Evolutionary conservation across 2,797 vertebrate species (phyloP).

Genomic region (Smutsia temminckii): DNA sequence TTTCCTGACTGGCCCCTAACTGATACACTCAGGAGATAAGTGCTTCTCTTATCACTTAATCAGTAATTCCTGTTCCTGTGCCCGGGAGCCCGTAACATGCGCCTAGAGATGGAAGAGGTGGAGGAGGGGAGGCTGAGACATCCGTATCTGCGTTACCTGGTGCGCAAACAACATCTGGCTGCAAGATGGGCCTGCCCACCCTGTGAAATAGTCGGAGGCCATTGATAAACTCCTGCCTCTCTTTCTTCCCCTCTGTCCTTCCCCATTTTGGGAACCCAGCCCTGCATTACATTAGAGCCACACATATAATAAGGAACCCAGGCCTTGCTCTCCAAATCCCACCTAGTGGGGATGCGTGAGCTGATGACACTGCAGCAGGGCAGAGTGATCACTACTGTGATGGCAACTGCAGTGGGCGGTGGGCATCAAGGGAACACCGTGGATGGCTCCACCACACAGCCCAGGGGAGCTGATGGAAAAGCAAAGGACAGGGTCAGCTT

Average conservation of each 20-base stretch:
- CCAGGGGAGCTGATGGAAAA: background rate
- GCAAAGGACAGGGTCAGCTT: background rate
- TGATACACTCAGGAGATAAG: background rate
- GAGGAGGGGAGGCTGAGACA: background rate
- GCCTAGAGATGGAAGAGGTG: rapidly evolving
- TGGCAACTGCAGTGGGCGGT: no score
- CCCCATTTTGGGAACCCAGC: background rate
- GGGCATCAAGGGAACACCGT: background rate
- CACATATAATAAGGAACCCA: background rate
- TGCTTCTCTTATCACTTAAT: background rate
- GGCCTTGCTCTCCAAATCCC: background rate
- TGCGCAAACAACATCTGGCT: no score
- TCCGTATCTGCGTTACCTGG: background rate
- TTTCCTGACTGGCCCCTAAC: background rate
- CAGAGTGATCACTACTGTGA: rapidly evolving
- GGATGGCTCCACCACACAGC: background rate
- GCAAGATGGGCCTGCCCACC: background rate
- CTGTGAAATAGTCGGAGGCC: background rate
- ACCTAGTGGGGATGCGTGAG: background rate
- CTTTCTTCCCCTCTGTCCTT: background rate
- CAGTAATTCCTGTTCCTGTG: background rate
- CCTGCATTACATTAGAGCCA: background rate
- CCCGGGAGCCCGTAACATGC: background rate
- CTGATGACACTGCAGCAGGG: background rate
- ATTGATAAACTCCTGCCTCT: background rate